These are phyloP conservation scores for Lontra canadensis DNA, from an alignment of 2,113 vertebrate species.

Conservation along the genomic window DNA sequence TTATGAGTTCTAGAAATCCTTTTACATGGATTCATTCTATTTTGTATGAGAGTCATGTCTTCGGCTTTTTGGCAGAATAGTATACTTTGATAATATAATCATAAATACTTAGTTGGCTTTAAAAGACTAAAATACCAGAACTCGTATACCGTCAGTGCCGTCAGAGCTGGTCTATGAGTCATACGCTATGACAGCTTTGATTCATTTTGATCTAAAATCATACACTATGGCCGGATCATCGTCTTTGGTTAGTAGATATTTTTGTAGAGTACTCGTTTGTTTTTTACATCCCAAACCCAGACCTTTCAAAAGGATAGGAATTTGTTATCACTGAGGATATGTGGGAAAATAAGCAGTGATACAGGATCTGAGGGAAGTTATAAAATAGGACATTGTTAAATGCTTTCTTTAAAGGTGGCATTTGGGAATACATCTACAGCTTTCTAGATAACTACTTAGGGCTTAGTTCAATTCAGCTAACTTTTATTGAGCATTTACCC, in stretches of 20 bases:
- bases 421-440: background rate
- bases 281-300: background rate
- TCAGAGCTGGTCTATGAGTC: background rate
- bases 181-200: background rate
- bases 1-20: background rate
- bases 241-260: background rate
- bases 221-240: background rate
- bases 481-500: background rate
- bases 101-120: background rate
- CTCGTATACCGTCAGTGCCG: background rate
- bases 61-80: background rate
- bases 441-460: background rate
- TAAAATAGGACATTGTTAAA: constrained; percentile 21
- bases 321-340: background rate
- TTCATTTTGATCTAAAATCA: constrained; percentile 45
- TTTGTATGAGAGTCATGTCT: background rate
- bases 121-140: background rate
- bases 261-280: background rate
- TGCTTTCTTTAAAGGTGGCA: background rate
- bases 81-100: background rate
- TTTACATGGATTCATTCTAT: background rate
- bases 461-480: background rate
- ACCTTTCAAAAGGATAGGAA: background rate
- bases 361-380: background rate
- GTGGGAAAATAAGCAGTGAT: background rate